Base-by-base conservation (phyloP, 2,888 invertebrate species). In the Synergus gifuensis region DNA sequence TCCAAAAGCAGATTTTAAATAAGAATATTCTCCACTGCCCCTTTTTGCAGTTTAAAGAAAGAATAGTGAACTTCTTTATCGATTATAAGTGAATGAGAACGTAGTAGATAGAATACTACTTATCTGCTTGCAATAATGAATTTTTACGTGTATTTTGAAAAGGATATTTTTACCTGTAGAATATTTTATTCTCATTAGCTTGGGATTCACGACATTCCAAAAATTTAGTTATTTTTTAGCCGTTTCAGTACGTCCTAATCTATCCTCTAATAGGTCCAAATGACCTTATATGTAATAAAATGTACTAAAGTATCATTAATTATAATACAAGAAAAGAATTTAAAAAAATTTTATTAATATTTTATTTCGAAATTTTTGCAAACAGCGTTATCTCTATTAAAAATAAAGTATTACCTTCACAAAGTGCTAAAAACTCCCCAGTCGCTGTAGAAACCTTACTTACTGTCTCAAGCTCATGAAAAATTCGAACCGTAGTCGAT, bases 31-130 rank as follows among this genome's bases (percentile, higher is more conserved):
- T 76, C 42, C 36, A 22, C 18, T 18, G 14, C 18, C 36, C 40
- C n/a, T 54, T n/a, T 28, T 76, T 8, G 3, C 18, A 42, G 14
- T 44, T 49, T 49, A 16, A 8, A 16, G 16, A 69, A 5, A 49
- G 16, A 16, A 36, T 49, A 69, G 69, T 2, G 16, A 69, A 69
- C 49, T 69, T 69, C 46, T 28, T 69, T 69, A 49, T 69, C 66
- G 42, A 42, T n/a, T 66, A 42, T 18, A 12, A 18, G 44, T n/a
- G 9, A 18, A 58, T 4, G 7, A 9, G n/a, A 12, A 44, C 4
- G 44, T 36, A 4, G 16, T 64, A 14, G n/a, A 64, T 1, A 40
- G n/a, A 69, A 44, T 28, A 14, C 12, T 22, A 12, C 44, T 69
- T 69, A 69, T 49, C 46, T 46, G 22, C 46, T 4, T 8, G 5